Percentiles rank a stretch among this genome's conserved stretches.
phyloP scores from a whole-genome alignment of 2,113 vertebrate genomes.

The Brienomyrus longianalis region DNA sequence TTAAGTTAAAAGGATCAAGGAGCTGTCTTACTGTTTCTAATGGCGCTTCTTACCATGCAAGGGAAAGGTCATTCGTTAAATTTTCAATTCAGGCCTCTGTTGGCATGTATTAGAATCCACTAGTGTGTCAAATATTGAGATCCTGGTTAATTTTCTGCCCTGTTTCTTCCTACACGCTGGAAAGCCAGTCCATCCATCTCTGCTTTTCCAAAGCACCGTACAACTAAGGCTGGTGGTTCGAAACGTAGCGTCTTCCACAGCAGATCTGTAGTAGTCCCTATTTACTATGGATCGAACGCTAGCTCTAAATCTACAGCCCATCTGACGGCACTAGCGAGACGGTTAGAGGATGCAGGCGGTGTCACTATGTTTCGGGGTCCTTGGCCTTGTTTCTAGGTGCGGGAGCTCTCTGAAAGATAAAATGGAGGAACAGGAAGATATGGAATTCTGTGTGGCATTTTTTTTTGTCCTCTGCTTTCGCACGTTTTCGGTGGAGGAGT shows the following conservation, averaged over 20 bases:
- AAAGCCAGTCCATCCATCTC: background rate
- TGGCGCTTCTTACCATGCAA: background rate
- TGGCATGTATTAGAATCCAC: background rate
- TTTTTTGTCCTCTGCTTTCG: background rate
- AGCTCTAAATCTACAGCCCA: background rate
- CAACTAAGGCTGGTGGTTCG: background rate
- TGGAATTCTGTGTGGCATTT: background rate
- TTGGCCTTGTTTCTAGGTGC: background rate
- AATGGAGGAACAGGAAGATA: background rate
- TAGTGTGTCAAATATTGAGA: background rate
- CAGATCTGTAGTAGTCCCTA: background rate
- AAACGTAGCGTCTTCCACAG: background rate
- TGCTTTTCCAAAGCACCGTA: background rate
- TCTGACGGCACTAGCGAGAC: background rate
- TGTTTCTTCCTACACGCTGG: background rate
- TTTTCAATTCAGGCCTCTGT: background rate
- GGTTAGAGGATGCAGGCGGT: background rate
- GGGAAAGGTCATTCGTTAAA: background rate
- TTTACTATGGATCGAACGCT: background rate
- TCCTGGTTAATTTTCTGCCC: background rate
- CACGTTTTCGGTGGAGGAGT: conserved; percentile 10
- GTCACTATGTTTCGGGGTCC: background rate
- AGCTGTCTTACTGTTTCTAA: background rate
- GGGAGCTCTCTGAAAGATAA: background rate
- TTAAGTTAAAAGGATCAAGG: conserved; percentile 6